phyloP scores from a whole-genome alignment of 2,797 vertebrate genomes.

The Falco berigora region DNA sequence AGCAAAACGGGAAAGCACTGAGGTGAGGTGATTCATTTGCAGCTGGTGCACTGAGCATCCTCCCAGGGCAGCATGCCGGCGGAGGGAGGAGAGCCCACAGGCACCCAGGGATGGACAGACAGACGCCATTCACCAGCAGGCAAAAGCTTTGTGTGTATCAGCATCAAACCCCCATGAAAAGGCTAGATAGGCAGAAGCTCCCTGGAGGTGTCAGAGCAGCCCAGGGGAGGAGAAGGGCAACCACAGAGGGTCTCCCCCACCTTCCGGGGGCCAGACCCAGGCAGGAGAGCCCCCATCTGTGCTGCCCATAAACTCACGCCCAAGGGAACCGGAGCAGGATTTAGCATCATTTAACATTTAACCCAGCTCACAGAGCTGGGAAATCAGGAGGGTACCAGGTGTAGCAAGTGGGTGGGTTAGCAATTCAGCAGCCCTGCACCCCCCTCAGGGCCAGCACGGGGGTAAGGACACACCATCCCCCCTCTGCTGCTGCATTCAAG shows the following conservation, averaged over 20 bases:
- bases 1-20: not conserved
- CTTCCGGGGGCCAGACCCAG: not conserved
- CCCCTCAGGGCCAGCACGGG: not conserved
- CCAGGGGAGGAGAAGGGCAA: not conserved
- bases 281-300: not conserved
- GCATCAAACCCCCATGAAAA: not conserved
- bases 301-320: not conserved
- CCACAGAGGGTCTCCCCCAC: not conserved
- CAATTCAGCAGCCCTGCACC: not conserved
- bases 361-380: not conserved
- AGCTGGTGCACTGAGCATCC: accelerated
- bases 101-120: not conserved
- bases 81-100: not conserved
- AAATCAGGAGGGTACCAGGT: not conserved
- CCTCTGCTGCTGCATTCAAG: not conserved
- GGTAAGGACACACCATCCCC: not conserved
- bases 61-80: accelerated
- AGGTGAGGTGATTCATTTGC: not conserved
- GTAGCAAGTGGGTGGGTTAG: not conserved
- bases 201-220: not conserved
- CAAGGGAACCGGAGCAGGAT: accelerated
- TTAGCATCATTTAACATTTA: not conserved
- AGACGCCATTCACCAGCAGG: not conserved
- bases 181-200: not conserved
- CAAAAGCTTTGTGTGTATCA: not conserved